Evolutionary conservation across 1,140 invertebrate species (phyloP).

Genomic region (Heliconius nattereri): DNA sequence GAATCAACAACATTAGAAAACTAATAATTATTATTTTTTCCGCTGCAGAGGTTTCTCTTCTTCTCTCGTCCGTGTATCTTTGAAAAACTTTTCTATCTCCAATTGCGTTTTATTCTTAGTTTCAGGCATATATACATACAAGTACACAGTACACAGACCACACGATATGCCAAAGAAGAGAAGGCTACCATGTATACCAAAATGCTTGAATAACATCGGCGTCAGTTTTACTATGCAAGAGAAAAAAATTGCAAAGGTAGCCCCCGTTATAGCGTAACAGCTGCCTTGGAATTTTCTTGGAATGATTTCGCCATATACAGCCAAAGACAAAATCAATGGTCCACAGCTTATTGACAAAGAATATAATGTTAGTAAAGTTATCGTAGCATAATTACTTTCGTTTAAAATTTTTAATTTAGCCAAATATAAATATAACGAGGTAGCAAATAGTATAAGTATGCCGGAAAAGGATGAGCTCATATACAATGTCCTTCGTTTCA

Average conservation of each 20-base stretch:
- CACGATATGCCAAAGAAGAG: slow-evolving; percentile 25
- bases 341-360: slow-evolving; percentile 32
- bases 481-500: slow-evolving; percentile 29
- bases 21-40: not conserved
- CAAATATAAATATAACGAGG: slow-evolving; percentile 28
- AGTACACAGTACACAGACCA: slow-evolving; percentile 26
- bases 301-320: slow-evolving; percentile 30
- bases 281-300: slow-evolving; percentile 21
- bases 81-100: slow-evolving; percentile 20
- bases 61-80: not conserved
- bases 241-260: slow-evolving; percentile 18
- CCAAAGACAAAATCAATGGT: slow-evolving; percentile 28
- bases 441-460: slow-evolving; percentile 16
- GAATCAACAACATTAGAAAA: too few species aligned
- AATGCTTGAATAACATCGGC: slow-evolving; percentile 15
- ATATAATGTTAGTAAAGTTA: slow-evolving; percentile 23
- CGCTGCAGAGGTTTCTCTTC: not conserved
- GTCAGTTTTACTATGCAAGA: slow-evolving; percentile 23
- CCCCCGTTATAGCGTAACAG: slow-evolving; percentile 11
- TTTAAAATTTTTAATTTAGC: slow-evolving; percentile 12
- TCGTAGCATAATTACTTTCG: slow-evolving; percentile 23
- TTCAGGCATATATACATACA: slow-evolving; percentile 28
- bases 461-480: slow-evolving; percentile 23
- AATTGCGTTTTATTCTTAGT: slow-evolving; percentile 30
- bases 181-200: slow-evolving; percentile 28